Evolutionary conservation across 2,797 vertebrate genomes (phyloP).

Genomic region (Sebastiscus albofasciatus): DNA sequence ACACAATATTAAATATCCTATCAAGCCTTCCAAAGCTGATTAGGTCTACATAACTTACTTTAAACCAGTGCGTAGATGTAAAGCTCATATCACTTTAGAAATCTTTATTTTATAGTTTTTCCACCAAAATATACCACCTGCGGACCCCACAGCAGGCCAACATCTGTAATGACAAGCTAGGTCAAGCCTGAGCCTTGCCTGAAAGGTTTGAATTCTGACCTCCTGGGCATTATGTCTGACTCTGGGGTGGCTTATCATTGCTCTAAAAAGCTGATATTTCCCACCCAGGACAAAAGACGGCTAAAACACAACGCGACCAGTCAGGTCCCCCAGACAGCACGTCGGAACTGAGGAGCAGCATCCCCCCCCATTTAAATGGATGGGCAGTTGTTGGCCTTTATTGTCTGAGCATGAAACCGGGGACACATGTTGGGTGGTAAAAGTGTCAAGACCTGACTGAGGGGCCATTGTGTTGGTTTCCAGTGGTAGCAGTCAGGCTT

Average conservation of each 20-base stretch:
- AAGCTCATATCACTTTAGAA: slow-evolving; percentile 16
- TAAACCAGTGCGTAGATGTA: not conserved
- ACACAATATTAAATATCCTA: slow-evolving; percentile 2
- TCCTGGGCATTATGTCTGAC: slow-evolving; percentile 49
- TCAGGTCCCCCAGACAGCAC: slow-evolving; percentile 64
- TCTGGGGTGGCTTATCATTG: slow-evolving; percentile 57
- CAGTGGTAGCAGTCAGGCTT: slow-evolving; percentile 74
- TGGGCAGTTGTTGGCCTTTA: slow-evolving; percentile 78
- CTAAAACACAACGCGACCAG: slow-evolving; percentile 56
- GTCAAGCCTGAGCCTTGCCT: slow-evolving; percentile 63
- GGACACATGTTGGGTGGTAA: slow-evolving; percentile 88
- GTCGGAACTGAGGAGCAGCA: slow-evolving; percentile 52
- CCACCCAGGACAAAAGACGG: slow-evolving; percentile 65
- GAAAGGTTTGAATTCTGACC: slow-evolving; percentile 81
- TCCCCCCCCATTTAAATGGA: slow-evolving; percentile 55
- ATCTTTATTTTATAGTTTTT: slow-evolving; percentile 4
- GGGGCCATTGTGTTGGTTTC: slow-evolving; percentile 78
- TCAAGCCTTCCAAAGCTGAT: slow-evolving; percentile 28
- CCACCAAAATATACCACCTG: slow-evolving; percentile 48
- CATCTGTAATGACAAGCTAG: slow-evolving; percentile 64
- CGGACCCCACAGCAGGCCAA: slow-evolving; percentile 66
- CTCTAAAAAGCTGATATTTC: slow-evolving; percentile 69
- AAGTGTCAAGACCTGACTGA: slow-evolving; percentile 83
- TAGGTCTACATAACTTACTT: not conserved
- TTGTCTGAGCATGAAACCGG: slow-evolving; percentile 78